A percentile compares a stretch with the other conserved stretches of the same genome.
Evolutionary conservation across 2,888 invertebrate genomes (phyloP).

Genomic region (Aporophyla lueneburgensis): DNA sequence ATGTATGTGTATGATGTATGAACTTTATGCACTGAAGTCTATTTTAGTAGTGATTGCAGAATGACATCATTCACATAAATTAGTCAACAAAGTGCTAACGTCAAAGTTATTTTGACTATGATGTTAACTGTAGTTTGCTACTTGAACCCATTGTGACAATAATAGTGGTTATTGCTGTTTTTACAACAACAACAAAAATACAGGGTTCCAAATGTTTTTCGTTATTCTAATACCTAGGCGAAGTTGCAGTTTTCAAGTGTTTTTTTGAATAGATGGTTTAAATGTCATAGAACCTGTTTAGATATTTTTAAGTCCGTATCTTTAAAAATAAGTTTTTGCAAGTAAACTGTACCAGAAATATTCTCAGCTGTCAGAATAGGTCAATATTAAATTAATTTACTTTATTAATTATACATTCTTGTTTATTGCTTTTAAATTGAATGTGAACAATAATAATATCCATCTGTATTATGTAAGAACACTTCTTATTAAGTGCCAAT

Average conservation of each 20-base stretch:
- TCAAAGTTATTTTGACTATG: slow-evolving; percentile 9
- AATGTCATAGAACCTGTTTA: not conserved
- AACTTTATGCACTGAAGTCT: slow-evolving; percentile 18
- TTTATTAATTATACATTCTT: slow-evolving; percentile 8
- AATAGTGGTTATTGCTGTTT: not conserved
- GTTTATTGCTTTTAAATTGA: slow-evolving; percentile 17
- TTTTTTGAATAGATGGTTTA: not conserved
- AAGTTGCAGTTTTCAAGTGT: not conserved
- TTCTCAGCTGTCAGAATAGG: not conserved
- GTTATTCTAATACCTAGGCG: not conserved
- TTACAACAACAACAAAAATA: not conserved
- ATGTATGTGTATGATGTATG: slow-evolving; percentile 34
- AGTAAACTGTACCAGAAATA: not conserved
- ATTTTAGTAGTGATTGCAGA: slow-evolving; percentile 29
- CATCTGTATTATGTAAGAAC: slow-evolving; percentile 16
- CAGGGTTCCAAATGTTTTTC: not conserved
- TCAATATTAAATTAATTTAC: not conserved
- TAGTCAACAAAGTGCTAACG: slow-evolving; percentile 36
- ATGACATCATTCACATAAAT: slow-evolving; percentile 55
- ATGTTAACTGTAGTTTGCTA: not conserved
- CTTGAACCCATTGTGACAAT: not conserved
- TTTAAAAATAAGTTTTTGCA: not conserved
- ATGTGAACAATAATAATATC: slow-evolving; percentile 22
- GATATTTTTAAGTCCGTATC: not conserved
- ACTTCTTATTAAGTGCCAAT: slow-evolving; percentile 5